Base-by-base conservation (phyloP, 2,888 invertebrate species). In the Ochlodes sylvanus region DNA sequence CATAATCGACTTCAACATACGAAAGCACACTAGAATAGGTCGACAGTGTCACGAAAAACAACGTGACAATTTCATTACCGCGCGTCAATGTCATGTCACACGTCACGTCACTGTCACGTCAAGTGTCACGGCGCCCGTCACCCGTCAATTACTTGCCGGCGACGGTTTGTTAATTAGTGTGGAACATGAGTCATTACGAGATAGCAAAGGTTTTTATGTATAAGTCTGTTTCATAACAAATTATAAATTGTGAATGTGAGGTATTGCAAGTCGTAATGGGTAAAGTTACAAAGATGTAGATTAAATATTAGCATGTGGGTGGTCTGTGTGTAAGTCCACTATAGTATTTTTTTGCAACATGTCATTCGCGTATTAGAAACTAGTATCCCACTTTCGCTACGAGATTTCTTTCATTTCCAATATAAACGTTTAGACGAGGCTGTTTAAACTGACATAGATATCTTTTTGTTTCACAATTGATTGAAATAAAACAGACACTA, bases 101-200 rank as follows among this genome's bases (percentile, higher is more conserved):
- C 79, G 79, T 78, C 81, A 75, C 75, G 74, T 79, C 79, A 73
- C 71, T 68, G 72, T 76, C 75, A 74, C 76, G 70, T 69, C 75
- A 70, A 50, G 75, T 69, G 73, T 72, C 71, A 70, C 71, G 55
- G 75, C 77, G 78, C 76, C 70, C 77, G 80, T 80, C 81, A 73
- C 77, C 76, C 75, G 82, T 83, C 84, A 75, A 76, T 87, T 84
- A 86, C 87, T 47, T 88, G 87, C 83, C 87, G 86, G 78, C 80
- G 88, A 89, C 87, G 85, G 84, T 86, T 85, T 80, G 88, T 89
- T 92, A 91, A 92, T 92, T 90, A 91, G 89, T 86, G 81, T 84
- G 87, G 86, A 85, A 85, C 84, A 78, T 82, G 67, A 68, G 56
- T 68, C 55, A 68, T 68, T 62, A 68, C 21, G n/a, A 7, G n/a